These are phyloP conservation scores for Tamias sibiricus DNA, from an alignment of 2,113 vertebrate species.

Conservation along the genomic window DNA sequence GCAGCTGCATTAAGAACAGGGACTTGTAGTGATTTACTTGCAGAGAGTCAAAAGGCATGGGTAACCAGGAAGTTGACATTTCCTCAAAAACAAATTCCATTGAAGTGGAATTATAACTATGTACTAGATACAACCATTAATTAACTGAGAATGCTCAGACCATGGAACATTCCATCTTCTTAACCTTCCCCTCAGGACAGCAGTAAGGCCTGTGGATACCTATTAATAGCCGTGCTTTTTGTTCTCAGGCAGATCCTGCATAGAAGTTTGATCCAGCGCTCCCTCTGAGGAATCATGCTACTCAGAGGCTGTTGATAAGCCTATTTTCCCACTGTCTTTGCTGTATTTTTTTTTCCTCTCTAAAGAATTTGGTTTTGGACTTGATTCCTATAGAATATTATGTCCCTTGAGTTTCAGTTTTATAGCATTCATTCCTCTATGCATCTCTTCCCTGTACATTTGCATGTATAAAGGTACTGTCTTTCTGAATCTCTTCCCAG, in stretches of 20 bases:
- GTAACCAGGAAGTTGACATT: background rate
- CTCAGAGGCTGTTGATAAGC: background rate
- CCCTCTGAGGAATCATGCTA: background rate
- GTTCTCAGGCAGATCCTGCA: background rate
- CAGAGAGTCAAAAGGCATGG: background rate
- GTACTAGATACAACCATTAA: background rate
- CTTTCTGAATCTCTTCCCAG: background rate
- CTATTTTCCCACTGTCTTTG: background rate
- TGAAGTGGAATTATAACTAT: background rate
- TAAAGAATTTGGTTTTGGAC: background rate
- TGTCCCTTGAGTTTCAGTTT: background rate
- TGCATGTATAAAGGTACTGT: background rate
- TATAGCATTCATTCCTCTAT: background rate
- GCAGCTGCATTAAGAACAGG: rapidly evolving
- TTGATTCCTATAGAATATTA: background rate
- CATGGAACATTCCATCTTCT: background rate
- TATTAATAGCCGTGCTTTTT: background rate
- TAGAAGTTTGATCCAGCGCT: background rate
- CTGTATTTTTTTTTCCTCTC: background rate
- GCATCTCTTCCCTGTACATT: background rate
- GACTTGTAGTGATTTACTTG: background rate
- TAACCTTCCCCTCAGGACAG: background rate
- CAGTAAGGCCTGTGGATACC: background rate
- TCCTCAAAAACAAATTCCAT: background rate
- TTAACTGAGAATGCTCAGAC: background rate